Percentiles rank a stretch among this genome's conserved stretches.
These are phyloP conservation scores for Trachelus tabidus DNA, from an alignment of 2,888 invertebrate species.

Conservation along the genomic window DNA sequence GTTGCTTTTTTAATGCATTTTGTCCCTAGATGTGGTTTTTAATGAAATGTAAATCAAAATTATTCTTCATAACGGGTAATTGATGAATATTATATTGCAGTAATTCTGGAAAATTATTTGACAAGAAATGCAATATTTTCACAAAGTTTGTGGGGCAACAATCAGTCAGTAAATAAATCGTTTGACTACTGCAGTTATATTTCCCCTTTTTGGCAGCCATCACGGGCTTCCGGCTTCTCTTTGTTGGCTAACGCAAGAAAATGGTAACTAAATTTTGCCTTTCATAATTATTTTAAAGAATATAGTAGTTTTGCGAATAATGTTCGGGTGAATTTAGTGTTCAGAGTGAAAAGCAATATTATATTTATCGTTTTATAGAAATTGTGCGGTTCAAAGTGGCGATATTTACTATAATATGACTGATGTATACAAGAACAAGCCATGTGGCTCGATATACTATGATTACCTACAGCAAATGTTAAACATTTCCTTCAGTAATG, in stretches of 20 bases:
- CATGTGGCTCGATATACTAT: conserved; percentile 10
- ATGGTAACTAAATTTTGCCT: conserved; percentile 43
- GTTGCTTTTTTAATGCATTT: not conserved
- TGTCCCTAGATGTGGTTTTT: not conserved
- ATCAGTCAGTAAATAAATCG: not conserved
- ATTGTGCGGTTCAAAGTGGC: not conserved
- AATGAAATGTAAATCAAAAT: not conserved
- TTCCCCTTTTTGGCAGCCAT: not conserved
- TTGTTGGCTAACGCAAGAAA: conserved; percentile 37
- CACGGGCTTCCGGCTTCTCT: conserved; percentile 39
- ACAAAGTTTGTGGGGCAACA: not conserved
- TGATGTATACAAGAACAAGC: conserved; percentile 6
- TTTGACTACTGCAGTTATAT: not conserved
- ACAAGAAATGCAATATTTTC: not conserved
- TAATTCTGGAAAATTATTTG: not conserved
- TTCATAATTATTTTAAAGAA: not conserved
- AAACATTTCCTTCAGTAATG: not conserved
- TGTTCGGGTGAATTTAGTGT: not conserved
- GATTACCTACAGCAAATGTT: not conserved
- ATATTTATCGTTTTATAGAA: not conserved
- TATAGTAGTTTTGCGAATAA: not conserved
- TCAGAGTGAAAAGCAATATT: not conserved
- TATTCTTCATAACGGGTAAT: not conserved
- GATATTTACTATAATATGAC: not conserved
- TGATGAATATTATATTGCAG: not conserved